Percentiles rank a stretch among this genome's conserved stretches.
Evolutionary conservation across 2,797 vertebrate species (phyloP).

Genomic region (Rhyacichthys aspro): DNA sequence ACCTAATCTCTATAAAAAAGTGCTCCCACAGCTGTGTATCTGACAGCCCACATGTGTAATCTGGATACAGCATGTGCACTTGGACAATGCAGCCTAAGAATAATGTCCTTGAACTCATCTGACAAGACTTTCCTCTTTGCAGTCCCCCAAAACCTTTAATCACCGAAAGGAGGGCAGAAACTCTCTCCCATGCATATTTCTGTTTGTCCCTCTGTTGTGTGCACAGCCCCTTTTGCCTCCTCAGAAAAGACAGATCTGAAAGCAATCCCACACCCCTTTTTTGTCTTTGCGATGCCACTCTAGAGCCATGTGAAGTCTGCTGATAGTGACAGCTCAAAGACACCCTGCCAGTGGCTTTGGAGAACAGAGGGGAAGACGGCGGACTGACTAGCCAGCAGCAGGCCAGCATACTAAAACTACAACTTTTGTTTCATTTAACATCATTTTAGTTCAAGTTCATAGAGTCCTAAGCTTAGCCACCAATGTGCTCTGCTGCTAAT

Average conservation of each 20-base stretch:
- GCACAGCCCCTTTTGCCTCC: constrained; percentile 45
- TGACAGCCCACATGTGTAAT: constrained; percentile 57
- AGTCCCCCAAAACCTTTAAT: constrained; percentile 55
- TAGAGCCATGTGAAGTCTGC: constrained; percentile 65
- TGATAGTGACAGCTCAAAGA: constrained; percentile 70
- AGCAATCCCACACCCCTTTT: constrained; percentile 38
- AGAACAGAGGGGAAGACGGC: constrained; percentile 46
- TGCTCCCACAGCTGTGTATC: constrained; percentile 58
- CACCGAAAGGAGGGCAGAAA: constrained; percentile 33
- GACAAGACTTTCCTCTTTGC: constrained; percentile 57
- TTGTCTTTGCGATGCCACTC: constrained; percentile 57
- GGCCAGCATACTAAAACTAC: constrained; percentile 31
- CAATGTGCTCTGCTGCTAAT: constrained; percentile 35
- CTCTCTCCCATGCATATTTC: constrained; percentile 21
- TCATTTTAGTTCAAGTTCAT: constrained; percentile 25
- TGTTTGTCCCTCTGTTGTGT: constrained; percentile 31
- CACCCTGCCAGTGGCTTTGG: constrained; percentile 43
- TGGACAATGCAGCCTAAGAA: constrained; percentile 52
- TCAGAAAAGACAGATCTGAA: constrained; percentile 61
- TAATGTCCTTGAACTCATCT: constrained; percentile 64
- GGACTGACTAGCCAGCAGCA: constrained; percentile 41
- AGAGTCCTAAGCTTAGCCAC: constrained; percentile 14
- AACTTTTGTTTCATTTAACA: constrained; percentile 41
- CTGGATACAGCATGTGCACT: constrained; percentile 55
- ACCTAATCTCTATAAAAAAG: constrained; percentile 38